Percentiles rank a stretch among this genome's conserved stretches.
These are phyloP conservation scores for Empidonax traillii DNA, from an alignment of 2,113 vertebrate species.

Conservation along the genomic window DNA sequence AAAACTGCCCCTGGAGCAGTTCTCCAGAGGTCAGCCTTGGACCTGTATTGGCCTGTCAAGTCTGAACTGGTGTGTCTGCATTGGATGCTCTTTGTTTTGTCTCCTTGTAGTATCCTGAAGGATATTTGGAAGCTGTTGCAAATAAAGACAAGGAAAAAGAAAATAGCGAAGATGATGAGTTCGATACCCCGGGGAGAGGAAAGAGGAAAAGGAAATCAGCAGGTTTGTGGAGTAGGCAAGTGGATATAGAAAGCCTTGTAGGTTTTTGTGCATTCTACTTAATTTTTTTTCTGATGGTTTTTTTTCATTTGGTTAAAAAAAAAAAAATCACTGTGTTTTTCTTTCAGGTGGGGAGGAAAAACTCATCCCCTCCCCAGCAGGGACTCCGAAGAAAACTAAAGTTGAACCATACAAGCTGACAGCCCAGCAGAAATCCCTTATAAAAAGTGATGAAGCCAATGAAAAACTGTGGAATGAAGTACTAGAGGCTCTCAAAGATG, in stretches of 20 bases:
- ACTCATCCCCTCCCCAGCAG: not conserved
- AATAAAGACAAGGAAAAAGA: constrained; percentile 91
- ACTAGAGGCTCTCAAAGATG: constrained; percentile 84
- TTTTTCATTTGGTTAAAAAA: not conserved
- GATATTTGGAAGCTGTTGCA: constrained; percentile 88
- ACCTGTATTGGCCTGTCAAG: not conserved
- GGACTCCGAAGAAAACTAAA: constrained; percentile 84
- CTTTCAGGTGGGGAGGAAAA: constrained; percentile 34
- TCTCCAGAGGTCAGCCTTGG: not conserved
- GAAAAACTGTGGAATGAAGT: constrained; percentile 93
- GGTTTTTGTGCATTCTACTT: not conserved
- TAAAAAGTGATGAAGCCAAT: constrained; percentile 86
- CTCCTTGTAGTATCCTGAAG: constrained; percentile 89
- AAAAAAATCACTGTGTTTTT: not conserved
- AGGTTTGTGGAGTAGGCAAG: constrained; percentile 57
- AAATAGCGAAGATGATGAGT: constrained; percentile 71
- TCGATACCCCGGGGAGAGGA: constrained; percentile 74
- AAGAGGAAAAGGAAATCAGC: constrained; percentile 90
- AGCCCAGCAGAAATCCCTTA: constrained; percentile 83
- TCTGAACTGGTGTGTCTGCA: not conserved
- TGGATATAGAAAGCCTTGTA: not conserved
- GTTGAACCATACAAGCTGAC: constrained; percentile 89
- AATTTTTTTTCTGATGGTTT: not conserved
- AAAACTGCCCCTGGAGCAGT: not conserved
- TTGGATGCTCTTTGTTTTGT: not conserved